Evolutionary conservation across 2,113 vertebrate species (phyloP).

Genomic region (Oxygymnocypris stewartii): DNA sequence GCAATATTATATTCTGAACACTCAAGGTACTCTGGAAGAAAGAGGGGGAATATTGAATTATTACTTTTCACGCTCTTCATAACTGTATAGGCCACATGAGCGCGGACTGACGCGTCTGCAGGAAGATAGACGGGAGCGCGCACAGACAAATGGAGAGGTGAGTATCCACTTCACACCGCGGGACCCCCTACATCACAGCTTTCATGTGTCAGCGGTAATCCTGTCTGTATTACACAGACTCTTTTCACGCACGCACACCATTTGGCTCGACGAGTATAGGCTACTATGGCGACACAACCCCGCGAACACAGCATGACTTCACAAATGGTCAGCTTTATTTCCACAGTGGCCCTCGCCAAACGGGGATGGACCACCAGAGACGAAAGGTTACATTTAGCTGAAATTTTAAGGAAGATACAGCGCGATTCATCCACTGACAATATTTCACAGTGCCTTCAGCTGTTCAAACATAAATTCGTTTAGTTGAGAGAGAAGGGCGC

Average conservation of each 20-base stretch:
- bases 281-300: conserved; percentile 66
- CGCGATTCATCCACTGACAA: conserved; percentile 6
- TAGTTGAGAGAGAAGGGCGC: background rate
- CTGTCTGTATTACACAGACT: conserved; percentile 33
- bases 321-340: conserved; percentile 69
- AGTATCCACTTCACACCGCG: conserved; percentile 39
- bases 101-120: background rate
- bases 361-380: background rate
- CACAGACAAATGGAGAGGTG: conserved; percentile 34
- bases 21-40: background rate
- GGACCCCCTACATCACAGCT: conserved; percentile 54
- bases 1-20: background rate
- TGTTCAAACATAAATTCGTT: conserved; percentile 37
- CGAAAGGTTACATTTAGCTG: conserved; percentile 28
- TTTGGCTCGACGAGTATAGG: conserved; percentile 73
- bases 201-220: conserved; percentile 43
- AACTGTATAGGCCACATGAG: background rate
- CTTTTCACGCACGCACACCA: conserved; percentile 57
- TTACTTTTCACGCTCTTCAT: background rate
- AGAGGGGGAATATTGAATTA: background rate
- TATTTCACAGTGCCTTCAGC: conserved; percentile 34
- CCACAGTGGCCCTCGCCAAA: conserved; percentile 22
- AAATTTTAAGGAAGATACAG: conserved; percentile 3
- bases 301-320: conserved; percentile 55
- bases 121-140: background rate